Percentiles rank a stretch among this genome's conserved stretches.
phyloP scores from a whole-genome alignment of 1,140 invertebrate species.

The Ditylenchus dipsaci region DNA sequence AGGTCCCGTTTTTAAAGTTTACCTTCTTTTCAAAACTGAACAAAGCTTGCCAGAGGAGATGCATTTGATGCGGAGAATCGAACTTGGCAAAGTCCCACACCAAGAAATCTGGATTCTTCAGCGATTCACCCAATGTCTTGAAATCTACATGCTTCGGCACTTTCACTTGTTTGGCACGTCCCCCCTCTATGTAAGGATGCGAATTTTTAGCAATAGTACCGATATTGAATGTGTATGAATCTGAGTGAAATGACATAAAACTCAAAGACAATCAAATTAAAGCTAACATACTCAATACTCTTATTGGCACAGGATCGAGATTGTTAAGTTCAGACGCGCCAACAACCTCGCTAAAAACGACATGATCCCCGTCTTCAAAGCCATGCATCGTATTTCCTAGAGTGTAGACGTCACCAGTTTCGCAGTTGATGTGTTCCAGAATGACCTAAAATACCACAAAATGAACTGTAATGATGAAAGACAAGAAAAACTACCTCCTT shows the following conservation, averaged over 20 bases:
- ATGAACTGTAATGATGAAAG: not conserved
- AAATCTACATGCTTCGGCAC: slow-evolving; percentile 82
- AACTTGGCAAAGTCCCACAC: slow-evolving; percentile 91
- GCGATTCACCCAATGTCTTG: slow-evolving; percentile 65
- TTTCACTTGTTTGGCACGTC: slow-evolving; percentile 90
- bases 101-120: slow-evolving; percentile 77
- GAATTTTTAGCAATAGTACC: not conserved
- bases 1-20: too few relatives aligned
- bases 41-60: slow-evolving; percentile 79
- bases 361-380: slow-evolving; percentile 83
- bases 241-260: not conserved
- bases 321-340: slow-evolving; percentile 83
- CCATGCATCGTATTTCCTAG: slow-evolving; percentile 62
- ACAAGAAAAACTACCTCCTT: slow-evolving; percentile 57
- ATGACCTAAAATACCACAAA: slow-evolving; percentile 34
- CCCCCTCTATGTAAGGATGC: slow-evolving; percentile 61
- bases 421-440: slow-evolving; percentile 48
- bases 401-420: slow-evolving; percentile 60
- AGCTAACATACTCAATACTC: not conserved
- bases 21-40: slow-evolving; percentile 68
- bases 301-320: slow-evolving; percentile 80
- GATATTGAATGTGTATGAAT: not conserved
- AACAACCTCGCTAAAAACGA: slow-evolving; percentile 89
- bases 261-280: too few relatives aligned
- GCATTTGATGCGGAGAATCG: slow-evolving; percentile 78